Evolutionary conservation across 2,888 invertebrate species (phyloP), one percentile per base, ranked within the genome.

Genomic region (Lacanobia wlatinum): DNA sequence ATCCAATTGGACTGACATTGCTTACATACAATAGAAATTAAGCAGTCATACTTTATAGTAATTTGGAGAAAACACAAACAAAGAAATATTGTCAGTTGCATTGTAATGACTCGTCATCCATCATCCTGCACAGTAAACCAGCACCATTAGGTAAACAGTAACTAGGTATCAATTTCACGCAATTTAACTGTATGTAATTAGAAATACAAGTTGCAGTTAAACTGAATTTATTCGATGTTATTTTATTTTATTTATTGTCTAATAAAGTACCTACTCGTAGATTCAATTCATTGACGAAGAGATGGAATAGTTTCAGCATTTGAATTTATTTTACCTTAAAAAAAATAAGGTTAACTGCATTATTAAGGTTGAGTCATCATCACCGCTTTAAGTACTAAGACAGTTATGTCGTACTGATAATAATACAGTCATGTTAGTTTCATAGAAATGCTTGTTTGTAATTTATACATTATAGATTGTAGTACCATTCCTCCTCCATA

Each of bases 1-100:
- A 86, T 74, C 76, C 82, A 87, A 90, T 91, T 92, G 89, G 92
- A 94, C 95, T 94, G 93, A 68, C 81, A 82, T 76, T 85, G 84
- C 68, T 70, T 71, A 76, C 70, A 73, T 88, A 86, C 79, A 71
- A 23, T 75, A 82, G 56, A 56, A 50, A 70, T 14, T 70, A 56
- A 69, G 67, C 56, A 74, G 72, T 65, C 62, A 78, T 74, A 48
- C 21, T 16, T 46, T 48, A 10, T 18, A 73, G 69, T 74, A 70
- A 73, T 62, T 75, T 69, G 52, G 50, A 62, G n/a, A 66, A 52
- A 21, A 18, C 62, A 40, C 55, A 71, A 69, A 50, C 46, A 23
- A 56, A 53, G 18, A 66, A 55, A 40, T 46, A 73, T 61, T 66
- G 7, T 21, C 21, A 43, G 16, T 71, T 55, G 28, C 28, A 62